These are phyloP conservation scores for Dryoscopus gambensis DNA, from an alignment of 2,113 vertebrate species.

Conservation along the genomic window DNA sequence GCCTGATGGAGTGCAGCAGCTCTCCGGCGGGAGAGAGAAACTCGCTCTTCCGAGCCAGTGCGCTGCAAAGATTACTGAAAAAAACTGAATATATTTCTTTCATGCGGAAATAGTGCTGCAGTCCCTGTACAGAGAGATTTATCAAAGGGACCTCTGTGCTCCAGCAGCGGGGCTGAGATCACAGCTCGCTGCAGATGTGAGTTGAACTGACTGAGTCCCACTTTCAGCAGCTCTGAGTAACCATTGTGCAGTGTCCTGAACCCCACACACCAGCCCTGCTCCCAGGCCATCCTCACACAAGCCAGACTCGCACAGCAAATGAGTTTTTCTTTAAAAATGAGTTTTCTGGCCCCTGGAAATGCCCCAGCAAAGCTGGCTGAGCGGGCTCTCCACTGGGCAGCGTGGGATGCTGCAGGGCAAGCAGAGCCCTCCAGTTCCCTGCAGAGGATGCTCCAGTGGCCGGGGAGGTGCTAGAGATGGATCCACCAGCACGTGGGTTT, in stretches of 20 bases:
- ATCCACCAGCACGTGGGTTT: background rate
- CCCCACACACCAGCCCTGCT: background rate
- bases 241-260: background rate
- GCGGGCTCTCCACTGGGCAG: background rate
- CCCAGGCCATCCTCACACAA: background rate
- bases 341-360: background rate
- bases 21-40: background rate
- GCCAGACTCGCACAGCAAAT: background rate
- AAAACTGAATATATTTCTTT: background rate
- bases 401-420: background rate
- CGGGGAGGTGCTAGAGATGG: background rate
- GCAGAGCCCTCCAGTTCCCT: background rate
- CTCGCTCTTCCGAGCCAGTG: background rate
- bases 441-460: background rate
- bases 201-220: background rate
- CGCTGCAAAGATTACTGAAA: background rate
- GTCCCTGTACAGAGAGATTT: background rate
- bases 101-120: background rate
- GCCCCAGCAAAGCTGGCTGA: background rate
- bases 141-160: constrained; percentile 54
- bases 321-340: background rate
- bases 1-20: background rate
- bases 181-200: constrained; percentile 7
- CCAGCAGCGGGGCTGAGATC: constrained; percentile 12
- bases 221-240: background rate